Percentiles rank a stretch among this genome's conserved stretches.
phyloP scores from a whole-genome alignment of 2,888 invertebrate species.

The Metacarcinus magister region DNA sequence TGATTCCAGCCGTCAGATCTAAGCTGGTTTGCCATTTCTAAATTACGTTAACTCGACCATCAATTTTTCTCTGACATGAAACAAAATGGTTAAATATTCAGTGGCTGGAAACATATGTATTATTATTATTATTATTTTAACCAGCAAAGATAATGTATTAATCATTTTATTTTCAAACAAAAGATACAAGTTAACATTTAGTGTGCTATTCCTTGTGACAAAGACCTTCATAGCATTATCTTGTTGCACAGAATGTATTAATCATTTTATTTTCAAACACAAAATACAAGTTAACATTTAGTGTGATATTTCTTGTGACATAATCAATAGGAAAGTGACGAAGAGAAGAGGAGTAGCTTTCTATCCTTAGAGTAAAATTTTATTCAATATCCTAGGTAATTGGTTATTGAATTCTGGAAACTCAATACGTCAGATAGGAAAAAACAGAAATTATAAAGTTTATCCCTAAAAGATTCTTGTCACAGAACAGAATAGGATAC shows the following conservation, averaged over 20 bases:
- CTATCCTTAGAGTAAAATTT: no score
- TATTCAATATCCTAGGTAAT: no score
- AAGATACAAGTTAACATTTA: neutral
- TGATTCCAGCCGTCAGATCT: neutral
- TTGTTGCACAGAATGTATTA: neutral
- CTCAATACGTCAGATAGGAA: no score
- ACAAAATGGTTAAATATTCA: neutral
- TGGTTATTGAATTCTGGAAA: no score
- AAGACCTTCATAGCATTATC: neutral
- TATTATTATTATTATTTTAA: neutral
- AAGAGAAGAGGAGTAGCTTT: no score
- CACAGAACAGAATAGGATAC: no score
- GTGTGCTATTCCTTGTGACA: neutral
- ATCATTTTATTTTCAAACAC: neutral
- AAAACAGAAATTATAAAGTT: no score
- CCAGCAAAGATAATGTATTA: neutral
- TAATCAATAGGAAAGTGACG: no score
- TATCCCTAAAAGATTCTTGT: no score
- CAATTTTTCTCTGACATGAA: neutral
- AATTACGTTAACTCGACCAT: neutral
- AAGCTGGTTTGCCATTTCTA: neutral
- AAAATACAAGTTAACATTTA: neutral
- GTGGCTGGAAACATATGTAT: neutral
- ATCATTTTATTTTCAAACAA: neutral
- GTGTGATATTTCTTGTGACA: neutral